Percentiles rank a stretch among this genome's conserved stretches.
These are phyloP conservation scores for Tenebrosternarchus preto DNA, from an alignment of 2,113 vertebrate genomes.

Conservation along the genomic window DNA sequence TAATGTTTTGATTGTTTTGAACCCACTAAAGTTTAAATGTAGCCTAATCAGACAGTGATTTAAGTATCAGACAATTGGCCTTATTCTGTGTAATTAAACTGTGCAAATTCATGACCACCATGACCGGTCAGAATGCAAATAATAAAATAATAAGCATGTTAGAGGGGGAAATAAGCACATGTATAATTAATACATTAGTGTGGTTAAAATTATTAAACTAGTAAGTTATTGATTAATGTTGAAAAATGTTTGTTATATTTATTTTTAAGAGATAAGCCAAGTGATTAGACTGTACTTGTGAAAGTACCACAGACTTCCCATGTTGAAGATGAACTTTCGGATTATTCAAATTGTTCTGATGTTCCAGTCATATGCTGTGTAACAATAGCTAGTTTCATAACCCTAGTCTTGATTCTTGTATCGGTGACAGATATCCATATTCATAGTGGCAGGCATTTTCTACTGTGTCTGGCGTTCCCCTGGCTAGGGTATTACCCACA, in stretches of 20 bases:
- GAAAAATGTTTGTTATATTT: not conserved
- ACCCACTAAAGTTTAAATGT: slow-evolving; percentile 20
- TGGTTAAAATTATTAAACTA: too few species aligned
- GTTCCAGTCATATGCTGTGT: not conserved
- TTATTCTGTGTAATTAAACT: not conserved
- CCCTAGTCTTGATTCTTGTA: not conserved
- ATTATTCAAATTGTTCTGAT: not conserved
- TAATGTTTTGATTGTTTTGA: slow-evolving; percentile 10
- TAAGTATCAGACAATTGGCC: not conserved
- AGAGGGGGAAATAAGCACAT: too few species aligned
- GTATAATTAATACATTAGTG: too few species aligned
- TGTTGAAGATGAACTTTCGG: not conserved
- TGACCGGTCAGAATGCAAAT: not conserved
- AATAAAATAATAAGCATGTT: too few species aligned
- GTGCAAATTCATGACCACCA: slow-evolving; percentile 2
- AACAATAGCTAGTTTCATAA: not conserved
- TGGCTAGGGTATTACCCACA: not conserved
- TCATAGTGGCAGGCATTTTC: slow-evolving; percentile 21
- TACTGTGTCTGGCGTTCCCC: slow-evolving; percentile 9
- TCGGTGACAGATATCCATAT: not conserved
- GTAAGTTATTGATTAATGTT: not conserved
- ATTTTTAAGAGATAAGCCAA: not conserved
- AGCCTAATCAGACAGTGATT: slow-evolving; percentile 27
- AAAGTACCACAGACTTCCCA: not conserved
- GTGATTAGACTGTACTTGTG: not conserved